Percentiles rank a stretch among this genome's conserved stretches.
Conservation (phyloP, 2,888 invertebrate genomes). For the Ennomos quercinarius region DNA sequence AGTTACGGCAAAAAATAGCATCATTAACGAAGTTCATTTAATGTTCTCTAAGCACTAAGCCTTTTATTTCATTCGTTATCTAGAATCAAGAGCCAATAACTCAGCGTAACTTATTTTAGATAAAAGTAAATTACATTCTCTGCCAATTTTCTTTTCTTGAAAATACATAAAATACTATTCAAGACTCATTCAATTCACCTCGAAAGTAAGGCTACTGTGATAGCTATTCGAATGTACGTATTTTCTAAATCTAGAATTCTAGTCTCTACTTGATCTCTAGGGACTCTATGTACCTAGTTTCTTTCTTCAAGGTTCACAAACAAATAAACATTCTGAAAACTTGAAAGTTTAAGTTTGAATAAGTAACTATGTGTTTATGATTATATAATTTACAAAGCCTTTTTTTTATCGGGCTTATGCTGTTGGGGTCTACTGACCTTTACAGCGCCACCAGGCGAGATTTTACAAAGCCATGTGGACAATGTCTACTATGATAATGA, state of each 20-base stretch:
- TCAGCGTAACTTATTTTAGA: not conserved
- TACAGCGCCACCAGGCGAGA: too few species aligned
- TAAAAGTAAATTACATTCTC: slow-evolving; percentile 3
- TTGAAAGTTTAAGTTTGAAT: not conserved
- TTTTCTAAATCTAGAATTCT: slow-evolving; percentile 10
- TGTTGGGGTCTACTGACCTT: too few species aligned
- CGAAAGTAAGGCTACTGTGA: not conserved
- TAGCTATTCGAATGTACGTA: not conserved
- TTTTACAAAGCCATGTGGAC: too few species aligned
- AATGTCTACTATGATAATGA: too few species aligned
- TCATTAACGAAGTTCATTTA: not conserved
- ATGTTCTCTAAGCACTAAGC: slow-evolving; percentile 2
- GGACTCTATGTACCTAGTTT: slow-evolving; percentile 1
- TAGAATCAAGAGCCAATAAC: too few species aligned
- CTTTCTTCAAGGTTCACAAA: not conserved
- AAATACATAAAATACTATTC: not conserved
- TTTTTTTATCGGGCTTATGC: too few species aligned
- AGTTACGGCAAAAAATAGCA: too few species aligned
- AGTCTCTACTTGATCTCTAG: slow-evolving; percentile 2
- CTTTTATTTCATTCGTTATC: too few species aligned
- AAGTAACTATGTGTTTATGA: too few species aligned
- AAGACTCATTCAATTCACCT: not conserved
- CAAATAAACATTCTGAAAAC: not conserved
- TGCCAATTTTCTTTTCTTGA: slow-evolving; percentile 3
- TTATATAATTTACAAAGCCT: too few species aligned